Evolutionary conservation across 2,113 vertebrate species (phyloP).

Genomic region (Epinephelus lanceolatus): DNA sequence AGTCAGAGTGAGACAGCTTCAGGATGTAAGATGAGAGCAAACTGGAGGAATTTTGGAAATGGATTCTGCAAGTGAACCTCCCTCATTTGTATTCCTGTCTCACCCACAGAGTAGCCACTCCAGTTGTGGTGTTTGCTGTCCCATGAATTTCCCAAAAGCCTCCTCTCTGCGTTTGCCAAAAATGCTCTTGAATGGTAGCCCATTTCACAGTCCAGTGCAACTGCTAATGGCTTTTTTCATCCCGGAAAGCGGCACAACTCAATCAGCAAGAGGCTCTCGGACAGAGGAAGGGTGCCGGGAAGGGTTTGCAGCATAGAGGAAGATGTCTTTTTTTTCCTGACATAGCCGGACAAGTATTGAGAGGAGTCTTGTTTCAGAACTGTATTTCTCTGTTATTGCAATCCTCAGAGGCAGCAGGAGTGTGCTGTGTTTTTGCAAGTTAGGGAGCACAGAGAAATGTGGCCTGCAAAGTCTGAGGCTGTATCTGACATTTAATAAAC

Average conservation of each 20-base stretch:
- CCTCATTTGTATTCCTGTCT: constrained; percentile 61
- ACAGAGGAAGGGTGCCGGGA: constrained; percentile 44
- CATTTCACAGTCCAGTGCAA: constrained; percentile 82
- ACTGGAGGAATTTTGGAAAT: neutral
- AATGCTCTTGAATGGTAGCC: constrained; percentile 70
- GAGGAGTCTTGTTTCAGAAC: constrained; percentile 24
- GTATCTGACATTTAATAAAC: constrained; percentile 73
- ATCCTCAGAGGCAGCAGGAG: constrained; percentile 26
- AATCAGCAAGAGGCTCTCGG: constrained; percentile 69
- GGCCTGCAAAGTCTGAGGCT: constrained; percentile 29
- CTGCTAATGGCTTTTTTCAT: constrained; percentile 79
- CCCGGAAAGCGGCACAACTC: constrained; percentile 68
- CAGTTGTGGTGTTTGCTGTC: constrained; percentile 64
- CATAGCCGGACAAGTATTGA: constrained; percentile 31
- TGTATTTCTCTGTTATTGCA: constrained; percentile 40
- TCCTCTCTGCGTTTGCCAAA: constrained; percentile 65
- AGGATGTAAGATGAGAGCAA: constrained; percentile 38
- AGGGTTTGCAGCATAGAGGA: constrained; percentile 32
- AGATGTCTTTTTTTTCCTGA: constrained; percentile 31
- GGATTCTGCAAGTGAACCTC: neutral
- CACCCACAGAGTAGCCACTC: constrained; percentile 35
- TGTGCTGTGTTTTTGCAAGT: constrained; percentile 19
- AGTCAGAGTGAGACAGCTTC: neutral
- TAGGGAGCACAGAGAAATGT: constrained; percentile 16
- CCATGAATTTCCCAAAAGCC: constrained; percentile 66